Evolutionary conservation across 2,797 vertebrate species (phyloP).

Genomic region (Karalla daura): DNA sequence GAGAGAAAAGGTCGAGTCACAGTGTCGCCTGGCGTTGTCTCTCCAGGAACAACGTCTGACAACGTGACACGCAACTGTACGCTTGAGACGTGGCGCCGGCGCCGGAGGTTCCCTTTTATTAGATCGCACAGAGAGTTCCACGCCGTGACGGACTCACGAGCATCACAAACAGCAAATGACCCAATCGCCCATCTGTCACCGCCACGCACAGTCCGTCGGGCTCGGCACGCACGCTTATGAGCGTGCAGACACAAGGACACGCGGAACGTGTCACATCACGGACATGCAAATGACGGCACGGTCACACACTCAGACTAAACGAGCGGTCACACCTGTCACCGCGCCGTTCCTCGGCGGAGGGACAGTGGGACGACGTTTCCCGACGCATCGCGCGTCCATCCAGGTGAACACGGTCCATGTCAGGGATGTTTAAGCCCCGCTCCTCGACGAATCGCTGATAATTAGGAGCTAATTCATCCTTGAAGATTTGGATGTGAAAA

Average conservation of each 20-base stretch:
- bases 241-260: constrained; percentile 25
- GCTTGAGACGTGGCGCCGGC: constrained; percentile 19
- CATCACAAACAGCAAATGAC: constrained; percentile 55
- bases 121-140: constrained; percentile 30
- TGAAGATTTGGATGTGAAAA: constrained; percentile 17
- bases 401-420: constrained; percentile 27
- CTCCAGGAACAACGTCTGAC: background rate
- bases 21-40: background rate
- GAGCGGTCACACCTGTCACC: constrained; percentile 26
- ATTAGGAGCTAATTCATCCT: constrained; percentile 29
- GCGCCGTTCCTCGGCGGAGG: background rate
- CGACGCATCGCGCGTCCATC: constrained; percentile 21
- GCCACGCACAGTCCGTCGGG: constrained; percentile 37
- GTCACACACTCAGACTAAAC: background rate
- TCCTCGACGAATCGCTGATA: constrained; percentile 42
- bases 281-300: constrained; percentile 50
- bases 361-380: constrained; percentile 9
- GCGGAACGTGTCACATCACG: constrained; percentile 40
- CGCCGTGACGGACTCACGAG: constrained; percentile 8
- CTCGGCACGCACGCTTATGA: constrained; percentile 39
- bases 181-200: constrained; percentile 43
- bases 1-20: background rate
- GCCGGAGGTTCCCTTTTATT: constrained; percentile 8
- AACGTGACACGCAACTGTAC: constrained; percentile 21
- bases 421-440: constrained; percentile 25